Evolutionary conservation across 2,888 invertebrate species (phyloP).

Genomic region (Campoplex capitator): DNA sequence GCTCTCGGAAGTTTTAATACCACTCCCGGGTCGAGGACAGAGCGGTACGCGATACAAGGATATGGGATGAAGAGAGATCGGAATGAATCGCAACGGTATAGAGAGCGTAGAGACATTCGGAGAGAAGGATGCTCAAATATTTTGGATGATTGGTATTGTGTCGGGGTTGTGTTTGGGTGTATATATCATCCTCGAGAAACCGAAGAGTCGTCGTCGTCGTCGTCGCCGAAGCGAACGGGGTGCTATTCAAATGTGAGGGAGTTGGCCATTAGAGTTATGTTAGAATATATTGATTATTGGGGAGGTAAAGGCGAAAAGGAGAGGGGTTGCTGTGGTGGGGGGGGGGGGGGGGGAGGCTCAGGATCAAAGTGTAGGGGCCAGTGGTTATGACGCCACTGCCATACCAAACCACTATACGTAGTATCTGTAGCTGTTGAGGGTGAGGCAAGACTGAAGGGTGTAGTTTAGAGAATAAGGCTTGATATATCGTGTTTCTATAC

Average conservation of each 20-base stretch:
- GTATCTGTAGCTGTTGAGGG: constrained; percentile 41
- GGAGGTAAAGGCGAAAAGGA: constrained; percentile 62
- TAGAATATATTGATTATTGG: constrained; percentile 85
- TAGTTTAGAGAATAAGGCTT: constrained; percentile 56
- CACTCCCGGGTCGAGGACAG: constrained; percentile 76
- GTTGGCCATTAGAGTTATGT: constrained; percentile 84
- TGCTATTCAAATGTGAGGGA: constrained; percentile 81
- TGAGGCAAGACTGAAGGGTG: constrained; percentile 55
- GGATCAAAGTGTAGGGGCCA: constrained; percentile 82
- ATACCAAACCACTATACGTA: constrained; percentile 52
- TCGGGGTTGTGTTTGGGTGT: constrained; percentile 70
- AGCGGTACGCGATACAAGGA: constrained; percentile 41
- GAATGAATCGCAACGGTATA: constrained; percentile 45
- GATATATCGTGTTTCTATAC: constrained; percentile 52
- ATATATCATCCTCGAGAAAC: constrained; percentile 63
- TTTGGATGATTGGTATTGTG: constrained; percentile 84
- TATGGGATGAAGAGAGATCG: constrained; percentile 70
- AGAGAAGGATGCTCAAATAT: constrained; percentile 76
- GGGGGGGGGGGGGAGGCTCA: background rate
- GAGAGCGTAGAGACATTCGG: constrained; percentile 56
- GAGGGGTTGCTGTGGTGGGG: background rate
- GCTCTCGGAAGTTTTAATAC: constrained; percentile 83
- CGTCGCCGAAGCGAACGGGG: constrained; percentile 70
- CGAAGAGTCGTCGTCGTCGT: constrained; percentile 62
- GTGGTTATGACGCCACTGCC: constrained; percentile 77